phyloP scores from a whole-genome alignment of 2,888 invertebrate species.

The Dicranocentrus wangi region DNA sequence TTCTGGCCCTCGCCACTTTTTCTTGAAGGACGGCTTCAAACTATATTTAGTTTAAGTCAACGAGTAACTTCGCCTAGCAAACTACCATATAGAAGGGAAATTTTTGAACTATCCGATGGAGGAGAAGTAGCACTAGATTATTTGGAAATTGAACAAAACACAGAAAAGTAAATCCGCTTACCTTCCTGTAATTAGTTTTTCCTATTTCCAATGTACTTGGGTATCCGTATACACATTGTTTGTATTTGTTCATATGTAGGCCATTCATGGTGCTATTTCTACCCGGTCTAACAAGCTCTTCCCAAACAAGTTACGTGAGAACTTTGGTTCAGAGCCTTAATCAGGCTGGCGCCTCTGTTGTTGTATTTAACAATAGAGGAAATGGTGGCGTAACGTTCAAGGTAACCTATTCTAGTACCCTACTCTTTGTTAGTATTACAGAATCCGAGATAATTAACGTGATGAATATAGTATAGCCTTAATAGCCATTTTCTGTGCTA shows the following conservation, averaged over 20 bases:
- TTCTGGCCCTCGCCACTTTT: slow-evolving; percentile 88
- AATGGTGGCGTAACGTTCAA: slow-evolving; percentile 83
- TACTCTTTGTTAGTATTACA: no score
- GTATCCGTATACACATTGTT: no score
- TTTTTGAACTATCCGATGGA: slow-evolving; percentile 82
- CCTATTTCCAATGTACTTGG: neutral
- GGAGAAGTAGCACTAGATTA: slow-evolving; percentile 87
- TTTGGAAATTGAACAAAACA: slow-evolving; percentile 74
- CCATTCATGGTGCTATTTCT: slow-evolving; percentile 48
- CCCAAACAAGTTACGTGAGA: slow-evolving; percentile 86
- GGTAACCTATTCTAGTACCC: no score
- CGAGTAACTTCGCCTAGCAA: slow-evolving; percentile 40
- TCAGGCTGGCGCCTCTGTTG: slow-evolving; percentile 80
- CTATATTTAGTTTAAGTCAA: slow-evolving; percentile 56
- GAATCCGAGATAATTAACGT: neutral
- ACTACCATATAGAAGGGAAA: slow-evolving; percentile 76
- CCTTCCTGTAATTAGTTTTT: neutral
- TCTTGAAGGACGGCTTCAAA: slow-evolving; percentile 73
- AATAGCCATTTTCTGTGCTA: slow-evolving; percentile 50
- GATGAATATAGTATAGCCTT: neutral
- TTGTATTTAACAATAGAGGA: slow-evolving; percentile 87
- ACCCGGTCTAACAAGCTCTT: slow-evolving; percentile 86
- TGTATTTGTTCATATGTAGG: slow-evolving; percentile 5
- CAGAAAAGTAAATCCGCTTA: neutral
- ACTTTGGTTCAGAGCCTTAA: slow-evolving; percentile 82